A percentile compares a stretch with the other conserved stretches of the same genome.
These are phyloP conservation scores for Chelonus formosanus DNA, from an alignment of 2,888 invertebrate genomes.

Conservation along the genomic window DNA sequence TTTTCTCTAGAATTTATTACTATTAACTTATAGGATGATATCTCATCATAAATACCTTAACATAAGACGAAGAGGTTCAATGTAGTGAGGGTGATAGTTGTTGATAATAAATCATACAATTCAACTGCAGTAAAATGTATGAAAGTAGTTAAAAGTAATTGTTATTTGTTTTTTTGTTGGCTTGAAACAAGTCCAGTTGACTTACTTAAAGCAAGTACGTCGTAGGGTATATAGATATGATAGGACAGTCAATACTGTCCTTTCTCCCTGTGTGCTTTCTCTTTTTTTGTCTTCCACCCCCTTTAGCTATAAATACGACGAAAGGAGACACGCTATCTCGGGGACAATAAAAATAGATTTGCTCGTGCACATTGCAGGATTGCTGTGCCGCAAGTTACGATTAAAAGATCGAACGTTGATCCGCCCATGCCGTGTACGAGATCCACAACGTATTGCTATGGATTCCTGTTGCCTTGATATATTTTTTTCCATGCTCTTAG, in stretches of 20 bases:
- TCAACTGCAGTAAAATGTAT: neutral
- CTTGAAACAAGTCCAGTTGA: constrained; percentile 22
- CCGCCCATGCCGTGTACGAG: constrained; percentile 50
- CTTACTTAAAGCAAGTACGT: constrained; percentile 10
- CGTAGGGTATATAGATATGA: constrained; percentile 12
- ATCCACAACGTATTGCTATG: constrained; percentile 25
- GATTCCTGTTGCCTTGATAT: constrained; percentile 12
- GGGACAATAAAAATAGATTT: constrained; percentile 59
- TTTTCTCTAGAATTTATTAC: too few relatives aligned
- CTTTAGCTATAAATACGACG: constrained; percentile 39
- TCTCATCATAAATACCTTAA: too few relatives aligned
- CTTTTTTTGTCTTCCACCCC: constrained; percentile 20
- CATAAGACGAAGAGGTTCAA: too few relatives aligned
- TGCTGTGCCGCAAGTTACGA: constrained; percentile 49
- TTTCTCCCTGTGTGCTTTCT: constrained; percentile 24
- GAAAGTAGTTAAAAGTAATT: neutral
- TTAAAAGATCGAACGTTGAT: constrained; percentile 52
- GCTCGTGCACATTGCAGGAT: constrained; percentile 42
- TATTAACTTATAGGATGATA: too few relatives aligned
- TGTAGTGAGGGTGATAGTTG: too few relatives aligned
- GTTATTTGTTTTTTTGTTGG: neutral
- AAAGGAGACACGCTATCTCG: constrained; percentile 37
- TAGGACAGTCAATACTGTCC: constrained; percentile 14
- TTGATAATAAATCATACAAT: too few relatives aligned
- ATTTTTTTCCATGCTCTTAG: constrained; percentile 1